Percentiles rank a stretch among this genome's conserved stretches.
These are phyloP conservation scores for Tamias sibiricus DNA, from an alignment of 2,113 vertebrate genomes.

Conservation along the genomic window DNA sequence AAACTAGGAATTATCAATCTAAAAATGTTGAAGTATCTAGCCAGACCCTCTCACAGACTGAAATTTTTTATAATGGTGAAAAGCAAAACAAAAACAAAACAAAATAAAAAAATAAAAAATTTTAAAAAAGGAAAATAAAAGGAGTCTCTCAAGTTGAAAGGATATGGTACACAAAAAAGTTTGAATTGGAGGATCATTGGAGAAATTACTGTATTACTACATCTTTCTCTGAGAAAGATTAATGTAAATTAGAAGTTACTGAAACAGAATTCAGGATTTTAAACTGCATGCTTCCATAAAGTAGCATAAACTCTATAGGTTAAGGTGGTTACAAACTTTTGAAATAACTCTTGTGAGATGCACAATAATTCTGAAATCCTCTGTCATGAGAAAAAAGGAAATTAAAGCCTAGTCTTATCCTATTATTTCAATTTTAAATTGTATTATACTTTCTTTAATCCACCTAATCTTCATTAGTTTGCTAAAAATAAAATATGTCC, in stretches of 20 bases:
- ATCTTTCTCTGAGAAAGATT: slow-evolving; percentile 28
- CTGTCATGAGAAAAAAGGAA: not conserved
- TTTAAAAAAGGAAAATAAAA: not conserved
- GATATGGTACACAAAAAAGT: not conserved
- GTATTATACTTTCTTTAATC: not conserved
- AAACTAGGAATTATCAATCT: slow-evolving; percentile 8
- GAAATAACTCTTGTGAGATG: not conserved
- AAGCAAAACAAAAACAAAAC: not conserved
- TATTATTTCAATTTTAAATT: slow-evolving; percentile 28
- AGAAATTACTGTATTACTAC: not conserved
- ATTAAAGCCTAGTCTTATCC: not conserved
- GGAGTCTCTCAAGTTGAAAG: not conserved
- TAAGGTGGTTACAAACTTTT: not conserved
- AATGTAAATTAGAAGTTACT: not conserved
- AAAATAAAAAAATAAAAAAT: too few relatives aligned
- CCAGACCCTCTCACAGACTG: not conserved
- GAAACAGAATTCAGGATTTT: not conserved
- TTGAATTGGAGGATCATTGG: not conserved
- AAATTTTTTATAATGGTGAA: not conserved
- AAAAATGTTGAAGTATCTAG: not conserved
- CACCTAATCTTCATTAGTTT: not conserved
- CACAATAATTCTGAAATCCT: slow-evolving; percentile 39
- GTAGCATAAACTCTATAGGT: not conserved
- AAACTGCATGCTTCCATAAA: not conserved
- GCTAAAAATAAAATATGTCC: slow-evolving; percentile 24